Evolutionary conservation across 2,113 vertebrate genomes (phyloP), one percentile per base, ranked within the genome.

Genomic region (Sisor rabdophorus): DNA sequence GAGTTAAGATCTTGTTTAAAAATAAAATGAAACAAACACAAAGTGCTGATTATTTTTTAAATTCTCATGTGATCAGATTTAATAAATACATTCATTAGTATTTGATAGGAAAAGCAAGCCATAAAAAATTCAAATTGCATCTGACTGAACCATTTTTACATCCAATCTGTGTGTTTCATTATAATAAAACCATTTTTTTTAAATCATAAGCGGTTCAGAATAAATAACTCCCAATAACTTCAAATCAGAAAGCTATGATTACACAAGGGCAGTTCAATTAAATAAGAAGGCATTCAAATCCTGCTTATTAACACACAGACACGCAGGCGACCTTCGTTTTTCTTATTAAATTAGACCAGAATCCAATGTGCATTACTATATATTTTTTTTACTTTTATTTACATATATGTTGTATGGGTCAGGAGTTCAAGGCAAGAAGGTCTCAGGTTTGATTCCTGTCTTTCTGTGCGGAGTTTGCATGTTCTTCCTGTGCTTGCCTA

Each of bases 1-100:
- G 32, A 1, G 0, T 40, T 6, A 1, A n/a, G 11, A 40, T 8
- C 12, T n/a, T 13, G 6, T 36, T 4, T 0, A 0, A 1, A 47
- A 44, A 65, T 44, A 3, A 1, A 22, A 13, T 7, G n/a, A 40
- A 36, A 17, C 32, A 44, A 64, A 44, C 19, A 44, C 20, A 22
- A 44, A 44, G 36, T 20, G 20, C 11, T 64, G n/a, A 44, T 36
- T 32, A 44, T 60, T 22, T 60, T 60, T 30, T 1, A 17, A 60
- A 40, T 44, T 44, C 20, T 40, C 32, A 63, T n/a, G 60, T 12
- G 11, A 13, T 63, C 19, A 63, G 9, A 30, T 61, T 11, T 1
- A 20, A 32, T 28, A 61, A 19, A n/a, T 30, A 10, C 17, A 32
- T 32, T 61, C 2, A 36, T 36, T 36, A 11, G 16, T 61, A 36